phyloP scores from a whole-genome alignment of 2,888 invertebrate species.

The Xiphydria camelus region DNA sequence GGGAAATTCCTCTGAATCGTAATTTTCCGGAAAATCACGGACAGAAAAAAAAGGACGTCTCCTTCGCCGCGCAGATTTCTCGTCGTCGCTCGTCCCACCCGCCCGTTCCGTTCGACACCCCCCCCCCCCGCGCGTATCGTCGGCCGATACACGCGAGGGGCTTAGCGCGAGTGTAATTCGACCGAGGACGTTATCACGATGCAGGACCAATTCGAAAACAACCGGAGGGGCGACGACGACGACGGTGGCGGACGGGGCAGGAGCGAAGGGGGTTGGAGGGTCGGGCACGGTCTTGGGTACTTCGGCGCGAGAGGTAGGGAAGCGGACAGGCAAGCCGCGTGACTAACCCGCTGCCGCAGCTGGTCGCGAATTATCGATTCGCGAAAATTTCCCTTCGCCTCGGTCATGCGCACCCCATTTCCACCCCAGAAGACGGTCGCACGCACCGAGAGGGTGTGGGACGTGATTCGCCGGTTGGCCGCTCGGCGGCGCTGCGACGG shows the following conservation, averaged over 20 bases:
- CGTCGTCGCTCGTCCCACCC: not conserved
- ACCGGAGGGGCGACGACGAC: slow-evolving; percentile 6
- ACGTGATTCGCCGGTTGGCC: slow-evolving; percentile 1
- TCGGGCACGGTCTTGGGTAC: slow-evolving; percentile 3
- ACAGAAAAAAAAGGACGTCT: too few species aligned
- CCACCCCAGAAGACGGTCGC: slow-evolving; percentile 23
- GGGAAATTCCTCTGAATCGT: too few species aligned
- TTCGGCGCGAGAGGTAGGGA: slow-evolving; percentile 32
- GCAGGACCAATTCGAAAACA: slow-evolving; percentile 18
- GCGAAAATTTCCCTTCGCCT: slow-evolving; percentile 41
- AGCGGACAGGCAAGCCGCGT: slow-evolving; percentile 40
- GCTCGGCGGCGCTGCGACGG: slow-evolving; percentile 1
- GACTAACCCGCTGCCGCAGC: slow-evolving; percentile 50
- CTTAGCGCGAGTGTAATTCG: slow-evolving; percentile 2
- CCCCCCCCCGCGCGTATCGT: not conserved
- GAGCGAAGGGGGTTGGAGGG: too few species aligned
- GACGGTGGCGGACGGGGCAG: not conserved
- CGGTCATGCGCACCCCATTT: slow-evolving; percentile 40
- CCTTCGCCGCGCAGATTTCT: too few species aligned
- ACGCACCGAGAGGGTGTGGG: slow-evolving; percentile 7
- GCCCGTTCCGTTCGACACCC: not conserved
- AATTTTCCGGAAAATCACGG: too few species aligned
- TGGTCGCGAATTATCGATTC: slow-evolving; percentile 52
- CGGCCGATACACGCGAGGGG: not conserved
- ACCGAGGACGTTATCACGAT: slow-evolving; percentile 5